Conservation (phyloP, 2,797 vertebrate species). For the Scleropages formosus region DNA sequence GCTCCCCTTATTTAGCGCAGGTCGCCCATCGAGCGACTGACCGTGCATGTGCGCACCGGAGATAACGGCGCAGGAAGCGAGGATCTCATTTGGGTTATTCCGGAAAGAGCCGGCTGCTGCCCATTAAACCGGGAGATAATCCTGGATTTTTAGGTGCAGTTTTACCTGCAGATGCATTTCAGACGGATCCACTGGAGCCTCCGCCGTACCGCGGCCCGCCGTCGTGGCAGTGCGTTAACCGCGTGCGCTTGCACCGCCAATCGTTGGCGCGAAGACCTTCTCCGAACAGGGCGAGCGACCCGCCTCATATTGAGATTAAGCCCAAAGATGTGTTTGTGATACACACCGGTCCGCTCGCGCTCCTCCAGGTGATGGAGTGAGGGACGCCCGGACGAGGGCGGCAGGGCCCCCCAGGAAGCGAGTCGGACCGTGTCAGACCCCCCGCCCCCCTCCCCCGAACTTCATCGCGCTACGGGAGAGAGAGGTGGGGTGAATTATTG, state of each 20-base stretch:
- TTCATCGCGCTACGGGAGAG: background rate
- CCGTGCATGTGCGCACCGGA: background rate
- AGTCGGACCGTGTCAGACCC: conserved; percentile 36
- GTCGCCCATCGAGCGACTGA: background rate
- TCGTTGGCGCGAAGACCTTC: too few relatives aligned
- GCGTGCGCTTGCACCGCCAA: too few relatives aligned
- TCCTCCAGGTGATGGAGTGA: background rate
- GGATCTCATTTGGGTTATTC: background rate
- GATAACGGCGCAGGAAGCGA: background rate
- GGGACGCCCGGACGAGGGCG: conserved; percentile 27
- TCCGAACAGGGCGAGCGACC: too few relatives aligned
- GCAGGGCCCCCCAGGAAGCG: conserved; percentile 20
- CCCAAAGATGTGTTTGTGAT: too few relatives aligned
- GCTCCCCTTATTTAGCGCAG: conserved; percentile 10
- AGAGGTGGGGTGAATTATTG: conserved; percentile 67
- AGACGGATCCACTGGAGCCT: background rate
- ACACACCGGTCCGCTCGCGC: too few relatives aligned
- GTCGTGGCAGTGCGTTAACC: too few relatives aligned
- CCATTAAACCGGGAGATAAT: background rate
- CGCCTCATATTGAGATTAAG: too few relatives aligned
- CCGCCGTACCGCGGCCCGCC: background rate
- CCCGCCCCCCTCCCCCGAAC: conserved; percentile 31
- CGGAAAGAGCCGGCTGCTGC: background rate
- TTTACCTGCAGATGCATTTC: background rate
- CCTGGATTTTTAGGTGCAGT: too few relatives aligned